Evolutionary conservation across 2,888 invertebrate species (phyloP).

Genomic region (Pheosia gnoma): DNA sequence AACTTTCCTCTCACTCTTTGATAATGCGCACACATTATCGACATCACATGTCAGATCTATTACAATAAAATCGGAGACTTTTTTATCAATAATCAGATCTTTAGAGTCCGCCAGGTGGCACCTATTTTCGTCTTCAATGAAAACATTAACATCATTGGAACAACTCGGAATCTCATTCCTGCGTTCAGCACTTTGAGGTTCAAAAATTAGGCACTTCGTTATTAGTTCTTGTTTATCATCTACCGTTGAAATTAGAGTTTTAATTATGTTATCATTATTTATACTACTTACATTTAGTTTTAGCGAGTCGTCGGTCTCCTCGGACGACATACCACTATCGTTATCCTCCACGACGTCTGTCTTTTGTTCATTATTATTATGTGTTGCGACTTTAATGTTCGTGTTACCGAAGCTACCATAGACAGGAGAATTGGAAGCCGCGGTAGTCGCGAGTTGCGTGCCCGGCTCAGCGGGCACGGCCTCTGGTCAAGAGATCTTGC

Average conservation of each 20-base stretch:
- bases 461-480: conserved; percentile 71
- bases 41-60: conserved; percentile 77
- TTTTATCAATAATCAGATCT: conserved; percentile 42
- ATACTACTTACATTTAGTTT: conserved; percentile 58
- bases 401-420: conserved; percentile 76
- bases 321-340: conserved; percentile 79
- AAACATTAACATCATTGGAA: conserved; percentile 68
- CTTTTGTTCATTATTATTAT: conserved; percentile 40
- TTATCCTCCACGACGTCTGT: conserved; percentile 43
- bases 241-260: conserved; percentile 50
- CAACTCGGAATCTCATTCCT: conserved; percentile 81
- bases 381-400: conserved; percentile 48
- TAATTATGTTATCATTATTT: conserved; percentile 50
- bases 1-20: conserved; percentile 44
- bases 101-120: conserved; percentile 38
- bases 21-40: conserved; percentile 51
- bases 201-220: conserved; percentile 77
- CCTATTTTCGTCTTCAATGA: conserved; percentile 47
- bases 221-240: conserved; percentile 56
- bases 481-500: conserved; percentile 76
- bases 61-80: conserved; percentile 69
- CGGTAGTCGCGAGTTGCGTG: conserved; percentile 55
- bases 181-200: conserved; percentile 63
- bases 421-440: conserved; percentile 47
- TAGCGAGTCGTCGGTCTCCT: conserved; percentile 73